Percentiles rank a stretch among this genome's conserved stretches.
Evolutionary conservation across 2,113 vertebrate species (phyloP).

Genomic region (Larimichthys crocea): DNA sequence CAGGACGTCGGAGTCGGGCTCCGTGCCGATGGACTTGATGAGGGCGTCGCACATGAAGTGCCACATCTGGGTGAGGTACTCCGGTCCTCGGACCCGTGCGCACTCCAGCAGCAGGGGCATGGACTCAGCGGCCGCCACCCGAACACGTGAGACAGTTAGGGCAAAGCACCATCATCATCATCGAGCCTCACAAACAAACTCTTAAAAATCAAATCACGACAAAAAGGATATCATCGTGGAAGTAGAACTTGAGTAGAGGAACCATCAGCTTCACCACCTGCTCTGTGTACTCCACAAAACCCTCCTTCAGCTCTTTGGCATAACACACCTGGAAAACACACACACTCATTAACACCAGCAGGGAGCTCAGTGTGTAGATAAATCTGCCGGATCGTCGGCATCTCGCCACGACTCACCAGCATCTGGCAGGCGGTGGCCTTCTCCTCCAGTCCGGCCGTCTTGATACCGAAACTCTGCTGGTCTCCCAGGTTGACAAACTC

Average conservation of each 20-base stretch:
- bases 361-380: too few species aligned
- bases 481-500: slow-evolving; percentile 99
- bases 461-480: slow-evolving; percentile 99
- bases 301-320: slow-evolving; percentile 98
- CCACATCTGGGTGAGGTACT: slow-evolving; percentile 99
- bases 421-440: slow-evolving; percentile 99
- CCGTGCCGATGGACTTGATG: slow-evolving; percentile 98
- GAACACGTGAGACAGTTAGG: slow-evolving; percentile 89
- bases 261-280: slow-evolving; percentile 99
- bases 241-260: slow-evolving; percentile 97
- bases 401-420: slow-evolving; percentile 86
- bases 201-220: too few species aligned
- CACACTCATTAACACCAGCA: neutral
- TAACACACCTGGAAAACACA: slow-evolving; percentile 91
- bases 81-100: slow-evolving; percentile 92
- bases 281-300: slow-evolving; percentile 98
- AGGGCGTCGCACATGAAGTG: slow-evolving; percentile 99
- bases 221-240: slow-evolving; percentile 99
- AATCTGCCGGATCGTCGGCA: neutral
- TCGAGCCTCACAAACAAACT: too few species aligned
- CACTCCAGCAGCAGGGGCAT: slow-evolving; percentile 98
- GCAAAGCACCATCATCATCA: slow-evolving; percentile 33
- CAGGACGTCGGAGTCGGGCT: slow-evolving; percentile 96
- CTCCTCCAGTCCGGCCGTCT: slow-evolving; percentile 98
- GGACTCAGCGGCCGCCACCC: slow-evolving; percentile 96